phyloP scores from a whole-genome alignment of 2,888 invertebrate genomes.

The Drosophila setosimentum region DNA sequence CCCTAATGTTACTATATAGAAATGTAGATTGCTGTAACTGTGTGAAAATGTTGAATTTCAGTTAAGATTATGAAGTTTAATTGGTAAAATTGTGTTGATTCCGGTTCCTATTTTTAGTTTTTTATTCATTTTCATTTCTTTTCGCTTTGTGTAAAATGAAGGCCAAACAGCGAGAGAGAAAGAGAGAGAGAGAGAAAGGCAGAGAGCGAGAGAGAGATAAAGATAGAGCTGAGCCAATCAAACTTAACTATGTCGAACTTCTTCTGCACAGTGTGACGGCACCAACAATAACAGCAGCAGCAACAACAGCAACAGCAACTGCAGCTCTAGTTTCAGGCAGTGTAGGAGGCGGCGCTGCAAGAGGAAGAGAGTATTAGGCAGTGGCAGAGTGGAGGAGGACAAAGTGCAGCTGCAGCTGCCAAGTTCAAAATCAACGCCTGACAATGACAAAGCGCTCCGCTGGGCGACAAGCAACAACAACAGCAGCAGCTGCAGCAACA shows the following conservation, averaged over 20 bases:
- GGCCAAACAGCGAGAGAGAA: conserved; percentile 21
- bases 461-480: conserved; percentile 51
- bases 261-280: conserved; percentile 48
- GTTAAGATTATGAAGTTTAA: not conserved
- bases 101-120: not conserved
- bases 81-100: not conserved
- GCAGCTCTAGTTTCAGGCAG: conserved; percentile 24
- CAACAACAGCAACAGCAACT: conserved; percentile 10
- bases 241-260: conserved; percentile 51
- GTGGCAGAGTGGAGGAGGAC: not conserved
- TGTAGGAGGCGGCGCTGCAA: conserved; percentile 18
- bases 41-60: not conserved
- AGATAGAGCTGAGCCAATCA: conserved; percentile 49
- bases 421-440: conserved; percentile 79
- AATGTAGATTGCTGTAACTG: not conserved
- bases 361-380: conserved; percentile 6
- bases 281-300: conserved; percentile 7
- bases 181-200: not conserved
- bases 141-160: conserved; percentile 49
- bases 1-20: not conserved
- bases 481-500: conserved; percentile 20
- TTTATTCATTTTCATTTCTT: not conserved
- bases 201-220: conserved; percentile 3
- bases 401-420: conserved; percentile 39
- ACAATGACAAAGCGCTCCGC: conserved; percentile 70